Percentiles rank a stretch among this genome's conserved stretches.
Conservation (phyloP, 2,113 vertebrate genomes). For the Naja naja region DNA sequence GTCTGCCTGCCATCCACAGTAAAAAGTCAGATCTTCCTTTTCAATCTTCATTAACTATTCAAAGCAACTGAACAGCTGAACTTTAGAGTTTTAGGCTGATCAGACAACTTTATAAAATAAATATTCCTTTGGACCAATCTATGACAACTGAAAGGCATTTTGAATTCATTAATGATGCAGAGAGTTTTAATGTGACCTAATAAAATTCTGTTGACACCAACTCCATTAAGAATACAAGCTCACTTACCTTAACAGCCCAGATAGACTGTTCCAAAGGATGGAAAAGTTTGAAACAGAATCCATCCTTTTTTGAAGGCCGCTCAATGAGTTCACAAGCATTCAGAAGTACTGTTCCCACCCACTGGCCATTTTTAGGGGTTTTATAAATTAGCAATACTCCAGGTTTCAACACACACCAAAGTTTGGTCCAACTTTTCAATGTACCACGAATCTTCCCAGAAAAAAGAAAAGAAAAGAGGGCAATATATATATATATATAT, state of each 20-base stretch:
- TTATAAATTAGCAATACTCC: constrained; percentile 97
- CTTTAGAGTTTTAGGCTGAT: neutral
- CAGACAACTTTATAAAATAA: neutral
- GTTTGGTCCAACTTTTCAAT: constrained; percentile 97
- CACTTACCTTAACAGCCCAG: constrained; percentile 96
- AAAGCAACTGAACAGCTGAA: neutral
- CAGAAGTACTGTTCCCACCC: constrained; percentile 98
- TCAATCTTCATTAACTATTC: neutral
- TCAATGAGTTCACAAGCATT: constrained; percentile 98
- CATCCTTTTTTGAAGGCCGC: constrained; percentile 96
- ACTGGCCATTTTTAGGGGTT: constrained; percentile 94
- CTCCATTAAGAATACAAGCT: constrained; percentile 21
- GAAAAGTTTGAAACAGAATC: constrained; percentile 99
- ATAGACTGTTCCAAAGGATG: constrained; percentile 98
- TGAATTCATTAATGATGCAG: neutral
- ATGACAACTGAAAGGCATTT: neutral
- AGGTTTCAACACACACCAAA: constrained; percentile 98
- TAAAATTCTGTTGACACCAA: neutral
- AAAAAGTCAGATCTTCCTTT: neutral
- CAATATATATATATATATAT: neutral
- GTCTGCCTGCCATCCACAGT: neutral
- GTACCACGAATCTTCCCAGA: constrained; percentile 90
- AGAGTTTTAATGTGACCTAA: constrained; percentile 9
- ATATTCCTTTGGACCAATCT: neutral
- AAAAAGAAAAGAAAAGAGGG: constrained; percentile 29